Base-by-base conservation (phyloP, 2,888 invertebrate genomes). In the Stratiomys singularior region DNA sequence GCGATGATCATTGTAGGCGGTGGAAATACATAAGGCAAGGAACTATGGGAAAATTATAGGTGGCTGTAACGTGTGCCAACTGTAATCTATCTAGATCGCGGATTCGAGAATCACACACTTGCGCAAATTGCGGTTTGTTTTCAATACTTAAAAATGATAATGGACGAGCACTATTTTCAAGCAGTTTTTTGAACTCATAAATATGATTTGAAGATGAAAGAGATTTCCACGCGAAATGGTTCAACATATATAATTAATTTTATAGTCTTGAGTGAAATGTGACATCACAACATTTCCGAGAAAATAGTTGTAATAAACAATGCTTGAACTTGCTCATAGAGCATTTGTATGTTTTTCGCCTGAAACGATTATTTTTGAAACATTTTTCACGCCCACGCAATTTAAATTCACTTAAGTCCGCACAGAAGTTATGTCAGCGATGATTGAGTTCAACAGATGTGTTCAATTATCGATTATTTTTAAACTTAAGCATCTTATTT, bases 1-100 rank as follows among this genome's bases (percentile, higher is more conserved):
- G 69, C 25, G 46, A 58, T 60, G 60, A 74, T 74, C 44, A 44
- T 60, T 74, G 74, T 74, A 60, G 74, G 74, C 74, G 60, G 30
- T 23, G n/a, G 27, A 23, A 37, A 74, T 52, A 18, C 52, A 52
- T 52, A 18, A 52, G n/a, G 52, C 15, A 18, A n/a, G 52, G 18
- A n/a, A 52, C n/a, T 18, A 18, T 52, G 15, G 52, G 18, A 52
- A 52, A 52, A 52, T 18, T 5, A 18, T 18, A n/a, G 18, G 52
- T 18, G 15, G 4, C 4, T 52, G 15, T n/a, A n/a, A 23, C 18
- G 23, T 11, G 25, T 60, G 60, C 60, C 60, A 60, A 25, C 60
- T 23, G 37, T 37, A 3, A 37, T 37, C 9, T 37, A 37, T 37
- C 9, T 37, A 9, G 5, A 37, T 37, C 37, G 37, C 37, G 37